phyloP scores from a whole-genome alignment of 2,113 vertebrate species.

The Lampris incognitus region DNA sequence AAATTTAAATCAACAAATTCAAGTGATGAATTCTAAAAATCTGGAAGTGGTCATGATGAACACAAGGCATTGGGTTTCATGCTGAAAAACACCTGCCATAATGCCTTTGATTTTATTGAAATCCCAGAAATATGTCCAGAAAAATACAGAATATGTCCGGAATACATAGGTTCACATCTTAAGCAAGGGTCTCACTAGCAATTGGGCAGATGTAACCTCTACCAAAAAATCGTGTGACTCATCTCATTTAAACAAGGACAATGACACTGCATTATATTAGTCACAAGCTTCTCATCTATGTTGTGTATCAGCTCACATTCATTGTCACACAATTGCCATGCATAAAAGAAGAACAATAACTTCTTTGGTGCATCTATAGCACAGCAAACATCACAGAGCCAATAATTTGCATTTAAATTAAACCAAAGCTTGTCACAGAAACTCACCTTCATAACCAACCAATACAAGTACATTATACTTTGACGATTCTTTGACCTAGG shows the following conservation, averaged over 20 bases:
- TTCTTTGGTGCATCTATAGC: neutral
- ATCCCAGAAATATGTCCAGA: too few relatives aligned
- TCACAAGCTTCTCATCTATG: neutral
- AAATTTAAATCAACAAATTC: constrained; percentile 13
- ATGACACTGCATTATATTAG: neutral
- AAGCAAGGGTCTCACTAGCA: constrained; percentile 43
- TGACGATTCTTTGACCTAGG: too few relatives aligned
- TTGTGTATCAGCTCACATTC: constrained; percentile 21
- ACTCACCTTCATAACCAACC: too few relatives aligned
- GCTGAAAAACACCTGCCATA: constrained; percentile 20
- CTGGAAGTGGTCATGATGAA: neutral
- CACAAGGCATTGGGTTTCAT: constrained; percentile 45
- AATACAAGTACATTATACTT: too few relatives aligned
- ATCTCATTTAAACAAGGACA: neutral
- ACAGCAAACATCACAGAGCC: neutral
- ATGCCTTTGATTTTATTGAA: constrained; percentile 28
- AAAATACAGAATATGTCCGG: constrained; percentile 47
- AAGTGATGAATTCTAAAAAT: constrained; percentile 22
- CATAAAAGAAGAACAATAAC: neutral
- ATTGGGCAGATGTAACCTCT: constrained; percentile 23
- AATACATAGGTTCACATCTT: constrained; percentile 66
- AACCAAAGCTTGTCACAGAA: too few relatives aligned
- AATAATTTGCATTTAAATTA: too few relatives aligned
- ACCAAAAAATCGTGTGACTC: neutral
- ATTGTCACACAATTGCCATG: constrained; percentile 13